Evolutionary conservation across 2,797 vertebrate genomes (phyloP).

Genomic region (Acipenser transmontanus): DNA sequence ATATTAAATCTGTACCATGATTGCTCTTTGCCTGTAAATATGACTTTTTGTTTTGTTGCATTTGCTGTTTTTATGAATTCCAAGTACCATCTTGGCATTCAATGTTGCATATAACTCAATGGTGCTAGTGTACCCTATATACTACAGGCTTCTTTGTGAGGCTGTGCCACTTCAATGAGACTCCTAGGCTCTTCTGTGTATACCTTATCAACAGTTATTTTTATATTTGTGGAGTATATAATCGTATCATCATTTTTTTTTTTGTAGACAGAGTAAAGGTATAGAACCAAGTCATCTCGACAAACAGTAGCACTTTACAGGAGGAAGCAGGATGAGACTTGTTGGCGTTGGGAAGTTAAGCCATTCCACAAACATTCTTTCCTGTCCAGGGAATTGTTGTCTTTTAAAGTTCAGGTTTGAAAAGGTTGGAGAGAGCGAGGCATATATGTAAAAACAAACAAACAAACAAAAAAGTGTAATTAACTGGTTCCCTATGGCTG

Average conservation of each 20-base stretch:
- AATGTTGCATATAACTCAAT: too few relatives aligned
- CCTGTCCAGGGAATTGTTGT: slow-evolving; percentile 28
- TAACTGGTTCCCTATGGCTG: slow-evolving; percentile 13
- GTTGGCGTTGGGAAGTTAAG: slow-evolving; percentile 28
- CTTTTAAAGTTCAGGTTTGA: slow-evolving; percentile 11
- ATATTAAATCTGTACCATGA: too few relatives aligned
- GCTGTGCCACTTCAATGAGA: slow-evolving; percentile 15
- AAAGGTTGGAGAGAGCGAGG: not conserved
- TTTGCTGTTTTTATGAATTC: too few relatives aligned
- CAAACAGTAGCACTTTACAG: slow-evolving; percentile 48
- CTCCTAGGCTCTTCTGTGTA: slow-evolving; percentile 23
- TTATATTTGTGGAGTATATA: slow-evolving; percentile 31
- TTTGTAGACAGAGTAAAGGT: slow-evolving; percentile 19
- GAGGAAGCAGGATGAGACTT: slow-evolving; percentile 26
- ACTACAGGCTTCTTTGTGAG: slow-evolving; percentile 9
- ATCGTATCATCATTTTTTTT: slow-evolving; percentile 18
- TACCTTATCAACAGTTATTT: slow-evolving; percentile 34
- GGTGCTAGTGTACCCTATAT: too few relatives aligned
- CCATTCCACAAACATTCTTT: slow-evolving; percentile 26
- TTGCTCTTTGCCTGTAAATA: too few relatives aligned
- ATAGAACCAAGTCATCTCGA: slow-evolving; percentile 32
- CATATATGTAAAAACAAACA: slow-evolving; percentile 7
- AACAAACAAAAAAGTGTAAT: slow-evolving; percentile 8
- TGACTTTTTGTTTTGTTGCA: too few relatives aligned
- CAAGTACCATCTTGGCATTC: too few relatives aligned